phyloP scores from a whole-genome alignment of 2,113 vertebrate genomes.

The Colistium nudipinnis region DNA sequence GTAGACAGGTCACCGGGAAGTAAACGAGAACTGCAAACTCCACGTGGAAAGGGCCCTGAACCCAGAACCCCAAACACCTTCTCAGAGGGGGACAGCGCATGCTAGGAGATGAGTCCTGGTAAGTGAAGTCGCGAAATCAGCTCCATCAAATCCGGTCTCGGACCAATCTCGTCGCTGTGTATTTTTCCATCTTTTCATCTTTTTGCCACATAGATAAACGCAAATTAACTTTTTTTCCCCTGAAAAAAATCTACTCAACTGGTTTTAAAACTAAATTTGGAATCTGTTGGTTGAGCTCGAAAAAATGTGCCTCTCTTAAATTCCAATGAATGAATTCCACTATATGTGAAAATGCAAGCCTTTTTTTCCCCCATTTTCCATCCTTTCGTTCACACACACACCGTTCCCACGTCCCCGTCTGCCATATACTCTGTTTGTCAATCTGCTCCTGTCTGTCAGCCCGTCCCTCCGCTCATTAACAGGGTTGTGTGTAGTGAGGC shows the following conservation, averaged over 20 bases:
- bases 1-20: too few species aligned
- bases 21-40: too few species aligned
- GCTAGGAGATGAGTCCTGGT: too few species aligned
- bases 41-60: too few species aligned
- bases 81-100: too few species aligned
- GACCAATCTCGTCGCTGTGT: not conserved
- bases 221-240: not conserved
- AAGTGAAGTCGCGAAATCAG: not conserved
- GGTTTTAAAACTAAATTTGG: not conserved
- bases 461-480: slow-evolving; percentile 56
- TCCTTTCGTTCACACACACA: not conserved
- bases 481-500: slow-evolving; percentile 70
- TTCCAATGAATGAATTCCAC: slow-evolving; percentile 1
- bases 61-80: too few species aligned
- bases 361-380: not conserved
- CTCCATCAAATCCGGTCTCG: not conserved
- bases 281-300: slow-evolving; percentile 6
- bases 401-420: not conserved
- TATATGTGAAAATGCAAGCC: not conserved
- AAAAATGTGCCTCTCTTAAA: slow-evolving; percentile 4
- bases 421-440: not conserved
- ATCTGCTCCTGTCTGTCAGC: slow-evolving; percentile 49
- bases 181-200: not conserved
- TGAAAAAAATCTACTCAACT: not conserved
- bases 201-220: not conserved